Percentiles rank a stretch among this genome's conserved stretches.
Conservation (phyloP, 2,888 invertebrate genomes). For the Mythimna lalbum region DNA sequence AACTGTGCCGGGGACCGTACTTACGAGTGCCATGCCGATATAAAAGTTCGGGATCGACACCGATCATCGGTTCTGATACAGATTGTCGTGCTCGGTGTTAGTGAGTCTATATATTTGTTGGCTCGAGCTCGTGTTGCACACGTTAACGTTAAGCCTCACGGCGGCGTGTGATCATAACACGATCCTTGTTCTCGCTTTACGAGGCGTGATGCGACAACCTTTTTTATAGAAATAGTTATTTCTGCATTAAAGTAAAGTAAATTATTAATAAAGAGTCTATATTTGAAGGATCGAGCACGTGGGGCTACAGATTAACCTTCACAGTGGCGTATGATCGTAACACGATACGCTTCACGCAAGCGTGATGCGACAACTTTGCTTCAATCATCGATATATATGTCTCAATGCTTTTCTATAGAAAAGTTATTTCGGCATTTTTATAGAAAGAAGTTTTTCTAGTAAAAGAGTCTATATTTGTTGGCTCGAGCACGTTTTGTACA, state of each 20-base stretch:
- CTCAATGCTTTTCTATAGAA: no score
- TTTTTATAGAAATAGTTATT: no score
- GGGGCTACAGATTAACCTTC: no score
- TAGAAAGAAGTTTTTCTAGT: no score
- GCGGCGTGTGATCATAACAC: slow-evolving; percentile 50
- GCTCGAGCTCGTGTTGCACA: slow-evolving; percentile 57
- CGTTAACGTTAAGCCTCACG: slow-evolving; percentile 53
- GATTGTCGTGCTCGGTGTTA: slow-evolving; percentile 55
- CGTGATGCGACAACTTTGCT: no score
- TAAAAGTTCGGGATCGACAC: slow-evolving; percentile 62
- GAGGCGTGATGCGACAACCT: not conserved
- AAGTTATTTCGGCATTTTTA: no score
- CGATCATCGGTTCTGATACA: slow-evolving; percentile 60
- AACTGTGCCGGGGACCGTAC: slow-evolving; percentile 62
- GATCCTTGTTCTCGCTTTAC: slow-evolving; percentile 25
- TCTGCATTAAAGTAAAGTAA: no score
- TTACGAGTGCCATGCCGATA: slow-evolving; percentile 57
- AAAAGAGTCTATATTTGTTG: slow-evolving; percentile 34
- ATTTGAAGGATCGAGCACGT: no score
- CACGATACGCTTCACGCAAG: no score
- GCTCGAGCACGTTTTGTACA: slow-evolving; percentile 57
- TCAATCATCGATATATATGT: no score
- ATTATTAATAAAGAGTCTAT: no score
- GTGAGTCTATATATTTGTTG: slow-evolving; percentile 47
- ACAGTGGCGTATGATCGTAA: no score